Evolutionary conservation across 2,113 vertebrate genomes (phyloP), one percentile per base, ranked within the genome.

Genomic region (Myotis davidii): DNA sequence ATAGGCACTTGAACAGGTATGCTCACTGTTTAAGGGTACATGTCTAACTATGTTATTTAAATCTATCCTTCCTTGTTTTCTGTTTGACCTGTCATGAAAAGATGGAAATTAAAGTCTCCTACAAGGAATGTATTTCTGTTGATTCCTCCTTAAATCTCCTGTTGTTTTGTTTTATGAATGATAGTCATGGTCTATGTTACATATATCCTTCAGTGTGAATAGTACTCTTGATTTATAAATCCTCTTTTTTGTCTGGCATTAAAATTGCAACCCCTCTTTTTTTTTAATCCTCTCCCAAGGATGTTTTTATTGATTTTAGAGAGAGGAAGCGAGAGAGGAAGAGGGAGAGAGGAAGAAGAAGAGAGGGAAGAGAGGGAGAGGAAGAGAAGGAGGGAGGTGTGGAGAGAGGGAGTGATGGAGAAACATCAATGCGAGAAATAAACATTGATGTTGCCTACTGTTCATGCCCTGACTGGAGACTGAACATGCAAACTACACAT

Each of bases 31-130:
- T 85, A 29, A 73, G 9, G 73, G 79, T 59, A 73, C 54, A 39
- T 29, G 39, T 67, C 14, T 59, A 78, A 93, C 42, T 52, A 50
- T 34, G 50, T 48, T 83, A 27, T 27, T 92, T 76, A 83, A 42
- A 59, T 88, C 61, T 88, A 64, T 73, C 32, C 32, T 88, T 92
- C 61, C 48, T 67, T 39, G 16, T 82, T 93, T 84, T 77, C 59
- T 59, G 34, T 83, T 23, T 70, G 87, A 77, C n/a, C 16, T 61
- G 27, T 69, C 39, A 87, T 74, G n/a, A 86, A 86, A 86, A 74
- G 20, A 50, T 39, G 9, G 10, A 1, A 90, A 72, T 69, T 84
- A 42, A 74, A 74, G 10, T 69, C 48, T 74, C 39, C 16, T n/a
- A 65, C 17, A 81, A 65, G 9, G 18, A 61, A 12, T 10, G 18